Evolutionary conservation across 2,888 invertebrate genomes (phyloP).

Genomic region (Mythimna impura): DNA sequence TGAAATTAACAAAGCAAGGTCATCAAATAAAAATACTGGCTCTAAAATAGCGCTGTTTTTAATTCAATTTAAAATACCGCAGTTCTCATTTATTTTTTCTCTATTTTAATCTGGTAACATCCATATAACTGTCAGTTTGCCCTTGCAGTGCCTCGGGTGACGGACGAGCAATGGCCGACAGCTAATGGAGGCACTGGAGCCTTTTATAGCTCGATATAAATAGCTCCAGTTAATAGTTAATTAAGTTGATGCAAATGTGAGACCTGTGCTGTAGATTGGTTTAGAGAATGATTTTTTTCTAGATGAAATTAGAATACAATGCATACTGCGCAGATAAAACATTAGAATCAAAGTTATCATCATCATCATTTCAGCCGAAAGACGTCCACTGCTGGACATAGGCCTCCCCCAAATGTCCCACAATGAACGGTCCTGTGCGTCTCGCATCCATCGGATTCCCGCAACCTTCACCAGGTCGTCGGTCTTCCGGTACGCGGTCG

Average conservation of each 20-base stretch:
- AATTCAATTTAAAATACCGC: not conserved
- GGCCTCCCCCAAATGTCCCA: too few relatives aligned
- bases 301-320: not conserved
- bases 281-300: not conserved
- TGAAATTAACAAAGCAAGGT: too few relatives aligned
- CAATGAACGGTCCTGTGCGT: too few relatives aligned
- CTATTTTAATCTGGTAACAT: slow-evolving; percentile 13
- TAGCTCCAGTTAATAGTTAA: slow-evolving; percentile 31
- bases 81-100: not conserved
- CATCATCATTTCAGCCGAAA: too few relatives aligned
- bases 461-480: too few relatives aligned
- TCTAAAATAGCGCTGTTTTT: not conserved
- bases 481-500: too few relatives aligned
- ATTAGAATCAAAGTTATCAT: too few relatives aligned
- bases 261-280: not conserved
- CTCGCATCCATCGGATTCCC: too few relatives aligned
- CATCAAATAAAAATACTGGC: not conserved
- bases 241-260: slow-evolving; percentile 14
- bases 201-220: slow-evolving; percentile 21
- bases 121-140: not conserved
- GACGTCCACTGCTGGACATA: too few relatives aligned
- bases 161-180: slow-evolving; percentile 13
- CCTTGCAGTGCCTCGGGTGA: slow-evolving; percentile 26
- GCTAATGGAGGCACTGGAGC: slow-evolving; percentile 27
- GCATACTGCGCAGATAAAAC: not conserved